Evolutionary conservation across 2,113 vertebrate species (phyloP), one percentile per base, ranked within the genome.

Genomic region (Myocastor coypus): DNA sequence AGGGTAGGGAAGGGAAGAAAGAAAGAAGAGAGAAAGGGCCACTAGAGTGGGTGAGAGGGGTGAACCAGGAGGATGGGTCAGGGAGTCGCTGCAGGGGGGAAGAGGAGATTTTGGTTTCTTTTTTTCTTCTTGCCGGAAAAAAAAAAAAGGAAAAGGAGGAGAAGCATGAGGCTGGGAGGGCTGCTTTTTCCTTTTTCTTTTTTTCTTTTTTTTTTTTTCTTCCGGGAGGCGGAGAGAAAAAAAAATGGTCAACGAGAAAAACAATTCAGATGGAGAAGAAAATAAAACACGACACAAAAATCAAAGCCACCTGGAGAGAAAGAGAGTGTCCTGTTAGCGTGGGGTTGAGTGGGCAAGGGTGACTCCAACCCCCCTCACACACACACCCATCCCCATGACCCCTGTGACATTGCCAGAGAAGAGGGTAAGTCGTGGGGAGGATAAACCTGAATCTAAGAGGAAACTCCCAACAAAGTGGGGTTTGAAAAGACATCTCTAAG

Each of bases 201-300:
- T 97, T 96, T 97, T 59, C 57, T 95, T 97, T 98, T 98, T 97
- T 97, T 97, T 97, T 98, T 98, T 98, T 97, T 98, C 96, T 98
- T 98, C 97, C 97, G 89, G 94, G 97, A 96, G 95, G 68, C 91
- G 97, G 97, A 97, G 87, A 98, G 97, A 97, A 98, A 97, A 97
- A 98, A 98, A 98, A 98, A 97, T 91, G 87, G 97, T 98, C 97
- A 98, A 98, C 97, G 97, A 98, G 97, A 97, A 98, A 97, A 97
- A 98, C 97, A n/a, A 96, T 97, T 98, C 95, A 0, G 97, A 98
- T 98, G 97, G 90, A 98, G 93, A 93, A 97, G 93, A 97, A 98
- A 98, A 97, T 93, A 97, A 97, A 97, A 97, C 93, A 98, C 97
- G 63, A 97, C 96, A 97, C 96, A 97, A 95, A 97, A 97, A 94